These are phyloP conservation scores for Heloderma charlesbogerti DNA, from an alignment of 2,113 vertebrate species.

Conservation along the genomic window DNA sequence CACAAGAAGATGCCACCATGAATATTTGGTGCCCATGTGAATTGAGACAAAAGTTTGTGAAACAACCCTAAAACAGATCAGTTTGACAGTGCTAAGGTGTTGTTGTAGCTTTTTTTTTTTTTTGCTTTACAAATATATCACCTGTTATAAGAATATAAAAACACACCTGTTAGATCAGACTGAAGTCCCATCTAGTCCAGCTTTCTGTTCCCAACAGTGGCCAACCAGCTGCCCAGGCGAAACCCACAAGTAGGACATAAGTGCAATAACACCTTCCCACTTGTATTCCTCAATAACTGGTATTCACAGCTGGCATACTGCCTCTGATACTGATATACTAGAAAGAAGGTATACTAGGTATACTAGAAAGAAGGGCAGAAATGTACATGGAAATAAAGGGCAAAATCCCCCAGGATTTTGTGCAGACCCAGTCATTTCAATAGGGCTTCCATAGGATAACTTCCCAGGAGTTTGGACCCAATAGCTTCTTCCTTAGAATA, in stretches of 20 bases:
- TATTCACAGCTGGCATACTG: background rate
- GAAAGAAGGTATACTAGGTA: background rate
- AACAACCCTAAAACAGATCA: no score
- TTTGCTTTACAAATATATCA: no score
- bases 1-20: no score
- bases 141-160: no score
- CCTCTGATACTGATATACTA: background rate
- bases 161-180: background rate
- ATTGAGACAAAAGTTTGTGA: no score
- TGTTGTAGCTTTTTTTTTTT: no score
- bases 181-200: no score
- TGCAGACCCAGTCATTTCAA: background rate
- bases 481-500: background rate
- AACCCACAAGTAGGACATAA: background rate
- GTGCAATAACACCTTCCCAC: background rate
- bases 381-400: background rate
- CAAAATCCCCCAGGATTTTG: background rate
- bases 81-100: no score
- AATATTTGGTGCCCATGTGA: no score
- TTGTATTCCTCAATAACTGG: background rate
- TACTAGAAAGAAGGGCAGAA: background rate
- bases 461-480: background rate
- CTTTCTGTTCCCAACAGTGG: background rate
- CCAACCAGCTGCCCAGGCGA: background rate
- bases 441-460: background rate